Base-by-base conservation (phyloP, 2,113 vertebrate species). In the Dicrurus megarhynchus region DNA sequence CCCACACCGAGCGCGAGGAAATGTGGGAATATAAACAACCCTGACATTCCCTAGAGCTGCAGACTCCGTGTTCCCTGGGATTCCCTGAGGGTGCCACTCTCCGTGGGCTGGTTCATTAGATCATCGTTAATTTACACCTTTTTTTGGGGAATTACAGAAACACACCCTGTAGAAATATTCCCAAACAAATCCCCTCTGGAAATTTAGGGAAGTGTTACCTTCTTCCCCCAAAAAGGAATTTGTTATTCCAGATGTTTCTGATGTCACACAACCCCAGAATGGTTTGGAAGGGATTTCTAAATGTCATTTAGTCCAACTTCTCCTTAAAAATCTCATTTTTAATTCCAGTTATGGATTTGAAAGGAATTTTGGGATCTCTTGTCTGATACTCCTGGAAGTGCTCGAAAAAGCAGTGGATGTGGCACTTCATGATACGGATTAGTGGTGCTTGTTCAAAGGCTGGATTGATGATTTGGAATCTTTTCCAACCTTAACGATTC, bases 371-470 rank as follows among this genome's bases (percentile, higher is more conserved):
- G 71, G 82, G 80, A 56, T 17, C 7, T 10, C 22, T 57, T 21
- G 22, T 32, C 33, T 47, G 42, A 12, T 7, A 14, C n/a, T 26
- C 4, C 30, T n/a, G 18, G 26, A 18, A 59, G 28, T 14, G n/a
- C 30, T n/a, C 14, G 18, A 22, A 47, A 37, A 68, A 7, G 1
- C 28, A 20, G 13, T 11, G 64, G 53, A 14, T 17, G 35, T 41
- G 42, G 53, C 35, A 28, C n/a, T 39, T 33, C 1, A 10, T 3
- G 18, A 4, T 9, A 11, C 3, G 28, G n/a, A 49, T n/a, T 9
- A 27, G 11, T 1, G 2, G 11, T 4, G 7, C 13, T 16, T 8
- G 27, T 32, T 26, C n/a, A 10, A 32, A 21, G n/a, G 22, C 10
- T 39, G 52, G 63, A 22, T 21, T 47, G 52, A 19, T 68, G 63